phyloP scores from a whole-genome alignment of 2,797 vertebrate genomes.

The Alfaro cultratus region DNA sequence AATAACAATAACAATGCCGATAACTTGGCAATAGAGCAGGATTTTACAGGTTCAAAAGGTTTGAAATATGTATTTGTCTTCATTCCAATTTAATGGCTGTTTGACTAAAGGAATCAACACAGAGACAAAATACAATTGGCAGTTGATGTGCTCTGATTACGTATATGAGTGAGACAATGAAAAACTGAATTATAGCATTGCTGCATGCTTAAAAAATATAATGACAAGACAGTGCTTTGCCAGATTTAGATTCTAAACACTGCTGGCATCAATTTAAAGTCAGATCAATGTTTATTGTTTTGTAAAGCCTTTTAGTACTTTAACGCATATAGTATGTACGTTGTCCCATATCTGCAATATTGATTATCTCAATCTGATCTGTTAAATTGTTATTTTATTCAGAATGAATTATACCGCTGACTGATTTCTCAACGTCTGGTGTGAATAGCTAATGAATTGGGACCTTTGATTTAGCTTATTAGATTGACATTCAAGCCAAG shows the following conservation, averaged over 20 bases:
- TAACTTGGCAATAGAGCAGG: slow-evolving; percentile 37
- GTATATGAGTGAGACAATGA: not conserved
- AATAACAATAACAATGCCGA: slow-evolving; percentile 46
- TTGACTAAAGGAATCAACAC: slow-evolving; percentile 23
- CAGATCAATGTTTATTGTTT: not conserved
- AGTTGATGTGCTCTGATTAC: not conserved
- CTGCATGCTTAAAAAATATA: not conserved
- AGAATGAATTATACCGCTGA: not conserved
- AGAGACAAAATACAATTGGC: slow-evolving; percentile 8
- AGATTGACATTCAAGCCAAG: not conserved
- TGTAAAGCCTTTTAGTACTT: not conserved
- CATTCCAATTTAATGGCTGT: slow-evolving; percentile 15
- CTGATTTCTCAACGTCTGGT: not conserved
- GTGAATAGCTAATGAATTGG: not conserved
- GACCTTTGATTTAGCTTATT: not conserved
- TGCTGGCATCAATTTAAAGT: not conserved
- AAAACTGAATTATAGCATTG: not conserved
- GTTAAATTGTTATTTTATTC: not conserved
- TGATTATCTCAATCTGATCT: not conserved
- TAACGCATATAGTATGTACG: not conserved
- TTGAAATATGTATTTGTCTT: slow-evolving; percentile 24
- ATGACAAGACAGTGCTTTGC: not conserved
- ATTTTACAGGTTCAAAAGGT: slow-evolving; percentile 21
- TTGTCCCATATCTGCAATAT: not conserved
- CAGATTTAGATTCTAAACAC: not conserved